These are phyloP conservation scores for Terrapene triunguis DNA, from an alignment of 2,113 vertebrate genomes.

Conservation along the genomic window DNA sequence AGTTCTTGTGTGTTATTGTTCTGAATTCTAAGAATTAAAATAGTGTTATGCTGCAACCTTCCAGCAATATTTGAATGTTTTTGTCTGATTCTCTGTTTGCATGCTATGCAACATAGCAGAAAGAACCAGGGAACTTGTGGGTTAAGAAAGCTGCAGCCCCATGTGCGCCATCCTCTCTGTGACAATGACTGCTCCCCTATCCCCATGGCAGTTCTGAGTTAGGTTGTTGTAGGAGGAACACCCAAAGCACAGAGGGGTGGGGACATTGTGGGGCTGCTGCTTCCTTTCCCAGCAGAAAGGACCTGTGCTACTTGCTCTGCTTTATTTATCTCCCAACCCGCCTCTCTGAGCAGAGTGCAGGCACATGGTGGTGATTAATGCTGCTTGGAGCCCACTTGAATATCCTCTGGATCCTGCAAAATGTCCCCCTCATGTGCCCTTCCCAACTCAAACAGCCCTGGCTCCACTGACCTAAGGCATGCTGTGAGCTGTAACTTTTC, in stretches of 20 bases:
- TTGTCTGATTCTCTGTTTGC: neutral
- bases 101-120: neutral
- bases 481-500: neutral
- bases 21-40: neutral
- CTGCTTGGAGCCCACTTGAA: neutral
- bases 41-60: neutral
- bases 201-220: neutral
- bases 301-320: neutral
- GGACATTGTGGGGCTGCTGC: neutral
- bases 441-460: neutral
- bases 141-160: neutral
- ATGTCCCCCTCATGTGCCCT: neutral
- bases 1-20: neutral
- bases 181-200: neutral
- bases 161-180: no score
- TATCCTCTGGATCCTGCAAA: neutral
- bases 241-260: fast-evolving
- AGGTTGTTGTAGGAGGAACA: neutral
- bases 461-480: neutral
- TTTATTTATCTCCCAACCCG: neutral
- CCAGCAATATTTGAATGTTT: neutral
- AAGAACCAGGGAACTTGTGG: neutral
- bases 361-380: neutral
- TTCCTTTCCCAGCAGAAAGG: neutral
- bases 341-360: neutral